Conservation (phyloP, 1,140 invertebrate species). For the Brachionus rotundiformis region DNA sequence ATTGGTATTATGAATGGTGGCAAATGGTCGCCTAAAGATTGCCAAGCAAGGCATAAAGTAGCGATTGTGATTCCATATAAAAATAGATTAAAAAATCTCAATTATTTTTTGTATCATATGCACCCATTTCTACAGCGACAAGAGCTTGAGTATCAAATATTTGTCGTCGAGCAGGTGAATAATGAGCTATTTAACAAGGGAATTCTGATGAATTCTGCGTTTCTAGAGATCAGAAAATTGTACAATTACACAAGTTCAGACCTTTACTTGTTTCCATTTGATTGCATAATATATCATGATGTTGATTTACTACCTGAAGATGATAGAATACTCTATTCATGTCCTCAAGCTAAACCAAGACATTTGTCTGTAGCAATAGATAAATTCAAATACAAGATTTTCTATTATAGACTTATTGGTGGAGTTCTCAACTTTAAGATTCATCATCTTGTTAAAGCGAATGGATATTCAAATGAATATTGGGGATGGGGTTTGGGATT, state of each 20-base stretch:
- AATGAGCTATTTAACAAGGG: slow-evolving; percentile 80
- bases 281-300: slow-evolving; percentile 89
- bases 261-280: slow-evolving; percentile 68
- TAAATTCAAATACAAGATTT: slow-evolving; percentile 50
- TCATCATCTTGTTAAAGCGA: slow-evolving; percentile 43
- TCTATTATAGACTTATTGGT: slow-evolving; percentile 37
- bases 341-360: slow-evolving; percentile 76
- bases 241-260: slow-evolving; percentile 61
- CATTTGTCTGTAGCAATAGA: slow-evolving; percentile 66
- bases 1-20: slow-evolving; percentile 63
- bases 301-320: slow-evolving; percentile 84
- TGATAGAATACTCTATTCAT: slow-evolving; percentile 83
- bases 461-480: slow-evolving; percentile 52
- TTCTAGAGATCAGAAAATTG: slow-evolving; percentile 69
- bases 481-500: slow-evolving; percentile 52
- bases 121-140: slow-evolving; percentile 60
- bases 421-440: slow-evolving; percentile 50
- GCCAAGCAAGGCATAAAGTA: slow-evolving; percentile 71
- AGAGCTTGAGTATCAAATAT: slow-evolving; percentile 59
- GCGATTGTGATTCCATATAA: slow-evolving; percentile 63
- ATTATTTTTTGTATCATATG: slow-evolving; percentile 58
- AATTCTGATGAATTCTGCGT: slow-evolving; percentile 87
- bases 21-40: slow-evolving; percentile 75
- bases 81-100: slow-evolving; percentile 63
- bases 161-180: slow-evolving; percentile 66